These are phyloP conservation scores for Nineta flava DNA, from an alignment of 2,888 invertebrate genomes.

Conservation along the genomic window DNA sequence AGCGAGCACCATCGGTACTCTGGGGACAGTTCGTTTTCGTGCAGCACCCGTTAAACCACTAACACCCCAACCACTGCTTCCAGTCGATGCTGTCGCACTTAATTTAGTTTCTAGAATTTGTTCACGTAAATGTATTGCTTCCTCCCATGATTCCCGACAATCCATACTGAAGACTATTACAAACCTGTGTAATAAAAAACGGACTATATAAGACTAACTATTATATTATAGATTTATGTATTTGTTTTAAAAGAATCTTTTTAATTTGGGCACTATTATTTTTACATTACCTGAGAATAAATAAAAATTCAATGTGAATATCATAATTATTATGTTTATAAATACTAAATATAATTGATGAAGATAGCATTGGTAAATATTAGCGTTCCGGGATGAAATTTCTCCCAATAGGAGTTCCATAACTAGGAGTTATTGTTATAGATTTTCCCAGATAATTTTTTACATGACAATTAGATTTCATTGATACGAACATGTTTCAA, in stretches of 20 bases:
- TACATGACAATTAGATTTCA: too few relatives aligned
- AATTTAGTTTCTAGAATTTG: constrained; percentile 74
- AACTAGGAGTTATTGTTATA: too few relatives aligned
- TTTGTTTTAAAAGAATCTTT: not conserved
- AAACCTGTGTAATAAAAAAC: constrained; percentile 41
- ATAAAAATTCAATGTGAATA: not conserved
- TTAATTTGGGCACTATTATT: not conserved
- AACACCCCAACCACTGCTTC: constrained; percentile 29
- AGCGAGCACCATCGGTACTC: constrained; percentile 74
- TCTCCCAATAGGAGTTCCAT: too few relatives aligned
- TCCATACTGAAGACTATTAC: constrained; percentile 75
- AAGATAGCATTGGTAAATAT: too few relatives aligned
- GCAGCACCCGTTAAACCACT: constrained; percentile 3
- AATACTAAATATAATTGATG: too few relatives aligned
- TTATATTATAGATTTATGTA: not conserved
- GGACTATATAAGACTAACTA: not conserved
- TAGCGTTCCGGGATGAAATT: too few relatives aligned
- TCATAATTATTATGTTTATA: too few relatives aligned
- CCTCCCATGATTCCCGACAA: constrained; percentile 68
- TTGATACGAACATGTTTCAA: too few relatives aligned
- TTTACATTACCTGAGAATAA: not conserved
- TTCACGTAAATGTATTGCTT: constrained; percentile 62
- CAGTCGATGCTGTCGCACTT: constrained; percentile 47
- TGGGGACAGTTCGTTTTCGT: constrained; percentile 43
- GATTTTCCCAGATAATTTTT: too few relatives aligned